phyloP scores from a whole-genome alignment of 35 echinoderm and acorn worm genomes.

The Ptychodera flava region DNA sequence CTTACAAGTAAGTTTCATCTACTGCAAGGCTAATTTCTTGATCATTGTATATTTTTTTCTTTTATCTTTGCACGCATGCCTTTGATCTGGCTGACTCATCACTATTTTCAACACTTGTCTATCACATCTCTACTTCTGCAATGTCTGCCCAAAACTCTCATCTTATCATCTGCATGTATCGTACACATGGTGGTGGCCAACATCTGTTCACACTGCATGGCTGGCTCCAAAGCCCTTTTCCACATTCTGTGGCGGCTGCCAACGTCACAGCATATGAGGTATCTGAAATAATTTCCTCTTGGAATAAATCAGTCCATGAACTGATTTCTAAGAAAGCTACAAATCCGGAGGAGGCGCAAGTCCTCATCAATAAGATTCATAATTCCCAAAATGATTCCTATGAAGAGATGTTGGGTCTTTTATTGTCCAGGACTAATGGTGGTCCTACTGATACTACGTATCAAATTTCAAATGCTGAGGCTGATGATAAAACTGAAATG shows the following conservation, averaged over 20 bases:
- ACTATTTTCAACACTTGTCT: not conserved
- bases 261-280: not conserved
- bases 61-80: not conserved
- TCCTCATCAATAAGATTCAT: not conserved
- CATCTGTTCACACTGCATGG: not conserved
- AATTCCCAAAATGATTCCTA: not conserved
- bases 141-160: no score
- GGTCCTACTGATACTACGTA: not conserved
- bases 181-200: not conserved
- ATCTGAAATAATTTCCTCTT: not conserved
- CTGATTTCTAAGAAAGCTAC: not conserved
- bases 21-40: no score
- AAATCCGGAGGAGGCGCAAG: not conserved
- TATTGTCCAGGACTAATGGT: not conserved
- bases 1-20: no score
- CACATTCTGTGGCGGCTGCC: not conserved
- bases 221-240: not conserved
- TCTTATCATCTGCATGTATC: not conserved
- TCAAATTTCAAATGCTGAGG: no score
- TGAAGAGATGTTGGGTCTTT: not conserved
- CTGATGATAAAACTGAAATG: not conserved
- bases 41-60: no score
- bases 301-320: not conserved
- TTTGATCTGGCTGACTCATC: not conserved
- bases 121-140: not conserved